Conservation (phyloP, 2,113 vertebrate species). For the Podilymbus podiceps region DNA sequence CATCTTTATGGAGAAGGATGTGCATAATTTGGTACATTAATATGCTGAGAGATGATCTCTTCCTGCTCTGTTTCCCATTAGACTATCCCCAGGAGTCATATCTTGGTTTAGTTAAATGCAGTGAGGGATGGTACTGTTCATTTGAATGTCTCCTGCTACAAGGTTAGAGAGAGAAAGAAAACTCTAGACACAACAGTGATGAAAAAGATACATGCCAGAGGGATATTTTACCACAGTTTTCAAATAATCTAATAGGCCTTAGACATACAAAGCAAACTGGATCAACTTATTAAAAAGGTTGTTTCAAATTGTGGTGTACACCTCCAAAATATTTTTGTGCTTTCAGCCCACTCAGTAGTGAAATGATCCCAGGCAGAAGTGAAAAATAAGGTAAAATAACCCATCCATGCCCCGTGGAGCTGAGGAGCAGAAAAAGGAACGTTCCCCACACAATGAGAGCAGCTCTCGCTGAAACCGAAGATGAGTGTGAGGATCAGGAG, state of each 20-base stretch:
- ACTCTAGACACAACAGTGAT: background rate
- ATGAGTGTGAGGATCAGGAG: background rate
- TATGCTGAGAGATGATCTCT: conserved; percentile 19
- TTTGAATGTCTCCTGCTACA: background rate
- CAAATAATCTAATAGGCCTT: background rate
- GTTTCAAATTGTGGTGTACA: background rate
- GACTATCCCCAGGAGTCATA: background rate
- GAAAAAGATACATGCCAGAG: background rate
- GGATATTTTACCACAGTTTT: background rate
- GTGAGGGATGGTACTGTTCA: background rate
- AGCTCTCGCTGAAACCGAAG: background rate
- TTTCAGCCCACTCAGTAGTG: background rate
- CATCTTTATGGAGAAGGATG: conserved; percentile 22
- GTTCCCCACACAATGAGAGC: background rate
- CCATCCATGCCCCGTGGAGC: background rate
- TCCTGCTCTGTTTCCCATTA: conserved; percentile 26
- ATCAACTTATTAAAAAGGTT: background rate
- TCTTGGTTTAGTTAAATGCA: conserved; percentile 20
- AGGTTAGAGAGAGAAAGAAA: conserved; percentile 16
- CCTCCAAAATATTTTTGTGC: background rate
- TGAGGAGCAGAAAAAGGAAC: background rate
- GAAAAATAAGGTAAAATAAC: background rate
- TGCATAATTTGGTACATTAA: conserved; percentile 47
- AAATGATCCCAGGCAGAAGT: background rate
- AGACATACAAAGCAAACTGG: background rate